phyloP scores from a whole-genome alignment of 2,113 vertebrate species.

The Callipepla squamata region DNA sequence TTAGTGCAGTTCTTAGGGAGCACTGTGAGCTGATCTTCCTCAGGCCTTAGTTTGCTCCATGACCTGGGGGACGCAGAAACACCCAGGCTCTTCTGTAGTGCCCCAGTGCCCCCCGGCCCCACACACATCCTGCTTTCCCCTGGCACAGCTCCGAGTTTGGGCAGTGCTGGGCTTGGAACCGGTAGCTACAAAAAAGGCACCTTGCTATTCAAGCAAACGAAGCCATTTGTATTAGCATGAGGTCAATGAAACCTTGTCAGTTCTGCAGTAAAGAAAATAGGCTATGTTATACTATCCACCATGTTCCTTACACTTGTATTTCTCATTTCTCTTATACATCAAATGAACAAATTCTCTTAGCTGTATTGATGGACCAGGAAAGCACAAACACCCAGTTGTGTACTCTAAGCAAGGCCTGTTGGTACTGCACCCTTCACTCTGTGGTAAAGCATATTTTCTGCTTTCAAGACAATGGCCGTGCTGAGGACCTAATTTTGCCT shows the following conservation, averaged over 20 bases:
- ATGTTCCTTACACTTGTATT: neutral
- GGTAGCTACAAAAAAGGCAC: neutral
- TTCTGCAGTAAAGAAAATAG: neutral
- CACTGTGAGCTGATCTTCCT: neutral
- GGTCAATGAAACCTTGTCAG: neutral
- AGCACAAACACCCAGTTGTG: neutral
- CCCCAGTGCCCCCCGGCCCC: accelerated
- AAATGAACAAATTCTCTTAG: neutral
- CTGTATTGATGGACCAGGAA: neutral
- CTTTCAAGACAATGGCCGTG: neutral
- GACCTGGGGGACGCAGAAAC: neutral
- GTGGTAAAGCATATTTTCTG: conserved; percentile 7
- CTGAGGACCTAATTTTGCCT: conserved; percentile 49
- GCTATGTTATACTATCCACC: neutral
- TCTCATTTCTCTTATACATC: neutral
- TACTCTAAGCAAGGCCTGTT: neutral
- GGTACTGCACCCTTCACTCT: neutral
- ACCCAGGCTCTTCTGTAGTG: neutral
- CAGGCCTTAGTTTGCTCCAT: neutral
- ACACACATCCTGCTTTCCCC: accelerated
- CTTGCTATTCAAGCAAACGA: neutral
- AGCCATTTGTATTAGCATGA: neutral
- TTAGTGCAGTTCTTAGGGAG: neutral
- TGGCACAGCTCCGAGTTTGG: neutral
- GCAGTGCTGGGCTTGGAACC: neutral